These are phyloP conservation scores for Sylvia borin DNA, from an alignment of 2,797 vertebrate genomes.

Conservation along the genomic window DNA sequence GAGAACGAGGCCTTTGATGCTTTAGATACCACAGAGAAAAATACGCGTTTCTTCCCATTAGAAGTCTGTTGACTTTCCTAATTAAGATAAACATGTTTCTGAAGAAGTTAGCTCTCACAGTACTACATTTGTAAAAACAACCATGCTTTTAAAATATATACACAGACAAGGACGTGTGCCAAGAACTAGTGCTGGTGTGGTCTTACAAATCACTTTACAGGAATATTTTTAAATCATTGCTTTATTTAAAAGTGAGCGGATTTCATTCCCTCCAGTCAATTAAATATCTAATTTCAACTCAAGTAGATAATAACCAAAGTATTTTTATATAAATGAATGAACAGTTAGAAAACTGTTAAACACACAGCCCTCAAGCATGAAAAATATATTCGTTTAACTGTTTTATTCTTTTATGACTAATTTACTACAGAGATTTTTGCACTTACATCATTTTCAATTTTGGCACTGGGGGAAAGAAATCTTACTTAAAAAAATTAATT, in stretches of 20 bases:
- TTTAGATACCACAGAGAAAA: slow-evolving; percentile 80
- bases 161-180: slow-evolving; percentile 68
- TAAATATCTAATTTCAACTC: slow-evolving; percentile 80
- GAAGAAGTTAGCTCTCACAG: slow-evolving; percentile 80
- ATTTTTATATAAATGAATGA: slow-evolving; percentile 76
- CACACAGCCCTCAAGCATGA: slow-evolving; percentile 69
- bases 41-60: slow-evolving; percentile 81
- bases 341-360: slow-evolving; percentile 77
- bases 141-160: slow-evolving; percentile 76
- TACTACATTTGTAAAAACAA: slow-evolving; percentile 80
- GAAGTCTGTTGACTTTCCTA: slow-evolving; percentile 86
- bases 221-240: slow-evolving; percentile 78
- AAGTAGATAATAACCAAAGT: slow-evolving; percentile 74
- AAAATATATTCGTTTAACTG: slow-evolving; percentile 71
- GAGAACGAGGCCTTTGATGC: slow-evolving; percentile 80
- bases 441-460: slow-evolving; percentile 51
- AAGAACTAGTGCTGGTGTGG: slow-evolving; percentile 78
- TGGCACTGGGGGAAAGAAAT: slow-evolving; percentile 31
- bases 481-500: slow-evolving; percentile 49
- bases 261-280: slow-evolving; percentile 80
- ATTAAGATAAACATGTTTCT: slow-evolving; percentile 88
- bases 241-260: slow-evolving; percentile 73
- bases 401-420: slow-evolving; percentile 75
- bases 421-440: slow-evolving; percentile 64
- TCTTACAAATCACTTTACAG: slow-evolving; percentile 76